Evolutionary conservation across 2,113 vertebrate species (phyloP), one percentile per base, ranked within the genome.

Genomic region (Scolopax mira): DNA sequence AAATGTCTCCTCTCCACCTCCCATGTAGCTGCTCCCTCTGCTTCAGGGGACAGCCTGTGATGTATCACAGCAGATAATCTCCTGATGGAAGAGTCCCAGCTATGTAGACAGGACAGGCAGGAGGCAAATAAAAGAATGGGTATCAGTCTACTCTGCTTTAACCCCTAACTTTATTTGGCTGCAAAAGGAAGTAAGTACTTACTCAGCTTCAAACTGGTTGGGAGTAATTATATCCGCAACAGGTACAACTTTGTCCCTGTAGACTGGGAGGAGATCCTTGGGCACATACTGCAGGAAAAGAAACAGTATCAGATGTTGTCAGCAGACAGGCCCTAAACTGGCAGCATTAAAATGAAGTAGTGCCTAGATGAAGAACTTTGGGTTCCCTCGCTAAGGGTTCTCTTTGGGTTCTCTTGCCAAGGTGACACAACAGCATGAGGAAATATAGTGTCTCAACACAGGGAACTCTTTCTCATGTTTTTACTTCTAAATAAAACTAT

Each of bases 151-250:
- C 28, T n/a, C 18, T 67, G n/a, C 13, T 77, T 92, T 85, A 37
- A 30, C 3, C 17, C 27, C 19, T 37, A 66, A 10, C 10, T 55
- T 57, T 48, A 18, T 30, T n/a, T 46, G 33, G 15, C 17, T 70
- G 13, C 18, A 37, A 73, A 92, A 89, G 11, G 4, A 80, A 83
- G 28, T 17, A 41, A 73, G 49, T 37, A 99, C 99, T 99, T 97
- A 99, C 99, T 99, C 99, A 3, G 99, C 99, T 94, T 99, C 99
- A 92, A 99, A 99, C 98, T 99, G 99, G 98, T 99, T 99, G 14
- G 99, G 99, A 60, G 99, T 99, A 65, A 99, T 99, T 86, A 99
- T 99, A 96, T 99, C 99, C 6, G 99, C 99, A 7, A 99, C 98
- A 1, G 99, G 99, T 54, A 99, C 99, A 70, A 99, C 99, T 95